Base-by-base conservation (phyloP, 2,888 invertebrate species). In the Stenchaetothrips biformis region DNA sequence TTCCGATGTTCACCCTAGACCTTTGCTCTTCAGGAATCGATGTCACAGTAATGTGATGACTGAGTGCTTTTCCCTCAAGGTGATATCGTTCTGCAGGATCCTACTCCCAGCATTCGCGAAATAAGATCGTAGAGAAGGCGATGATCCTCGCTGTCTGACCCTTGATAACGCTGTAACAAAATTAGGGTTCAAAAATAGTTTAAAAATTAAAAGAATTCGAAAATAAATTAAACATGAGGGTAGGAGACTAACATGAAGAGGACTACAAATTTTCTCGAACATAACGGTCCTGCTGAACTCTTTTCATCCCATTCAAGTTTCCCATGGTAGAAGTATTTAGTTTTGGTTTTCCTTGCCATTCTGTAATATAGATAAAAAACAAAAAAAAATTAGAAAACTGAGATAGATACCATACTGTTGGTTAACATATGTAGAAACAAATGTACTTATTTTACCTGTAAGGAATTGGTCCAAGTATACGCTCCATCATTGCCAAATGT, bases 401-500 rank as follows among this genome's bases (percentile, higher is more conserved):
- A 82, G 80, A 81, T 21, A 8, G n/a, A 21, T 67, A n/a, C 21
- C 21, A 21, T 67, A 67, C 67, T n/a, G n/a, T 4, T 67, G 21
- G n/a, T 67, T n/a, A 49, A 11, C 16, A 9, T 2, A 48, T 9
- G 7, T 21, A n/a, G 47, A 8, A 78, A 7, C 27, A 79, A 67
- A 48, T 49, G 27, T 79, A 25, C 48, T 16, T 21, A 84, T 85
- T 87, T 87, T 88, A 96, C 97, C 98, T 93, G 89, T 95, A 95
- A 80, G 99, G 99, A 87, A 99, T 93, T 84, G 96, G 93, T 82
- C 99, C 99, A 82, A 99, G 90, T 85, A 99, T 99, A 85, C 98
- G 90, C 88, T 99, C 98, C 99, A 99, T 99, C 99, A 99, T 99
- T 84, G 99, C 99, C 86, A 99, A 91, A 90, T 99, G 99, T 87